Evolutionary conservation across 1,140 invertebrate genomes (phyloP), one percentile per base, ranked within the genome.

Genomic region (Tetraneura akinire): DNA sequence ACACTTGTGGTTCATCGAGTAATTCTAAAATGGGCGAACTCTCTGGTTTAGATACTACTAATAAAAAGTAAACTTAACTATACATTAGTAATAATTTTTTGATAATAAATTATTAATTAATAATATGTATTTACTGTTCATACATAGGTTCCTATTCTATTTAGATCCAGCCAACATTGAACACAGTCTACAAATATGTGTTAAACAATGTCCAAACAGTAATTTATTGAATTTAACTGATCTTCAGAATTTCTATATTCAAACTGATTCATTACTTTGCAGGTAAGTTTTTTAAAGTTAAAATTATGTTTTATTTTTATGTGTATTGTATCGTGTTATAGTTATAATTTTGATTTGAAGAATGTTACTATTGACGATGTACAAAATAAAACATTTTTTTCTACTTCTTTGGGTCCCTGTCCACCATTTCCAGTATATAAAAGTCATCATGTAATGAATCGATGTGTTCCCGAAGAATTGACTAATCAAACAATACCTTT

Each of bases 1-100:
- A 98, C 86, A 95, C 94, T 45, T 98, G 96, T 87, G 95, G 95
- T 29, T 91, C 92, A 62, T 90, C 91, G 82, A 90, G 90, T 81
- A 93, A 94, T 85, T 89, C 90, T 81, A 90, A 90, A 81, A 90
- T 94, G 81, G 90, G 90, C 42, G 90, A 91, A 83, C 88, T 93
- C 49, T 93, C 94, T 18, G 95, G 95, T 18, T 88, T 91, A 82
- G 92, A 95, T 84, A 95, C 93, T 64, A 89, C 88, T 37, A 90
- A 94, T 66, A 93, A 92, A 85, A 91, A 90, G 85, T 92, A 85
- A 86, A 87, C 8, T 68, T 68, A n/a, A n/a, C n/a, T n/a, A n/a
- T n/a, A 8, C 32, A 37, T 37, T 8, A 16, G n/a, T 16, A 47
- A 21, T 14, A 0, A 23, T 47, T 23, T 57, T 21, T 21, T 21